phyloP scores from a whole-genome alignment of 2,888 invertebrate genomes.

The Oligia latruncula region DNA sequence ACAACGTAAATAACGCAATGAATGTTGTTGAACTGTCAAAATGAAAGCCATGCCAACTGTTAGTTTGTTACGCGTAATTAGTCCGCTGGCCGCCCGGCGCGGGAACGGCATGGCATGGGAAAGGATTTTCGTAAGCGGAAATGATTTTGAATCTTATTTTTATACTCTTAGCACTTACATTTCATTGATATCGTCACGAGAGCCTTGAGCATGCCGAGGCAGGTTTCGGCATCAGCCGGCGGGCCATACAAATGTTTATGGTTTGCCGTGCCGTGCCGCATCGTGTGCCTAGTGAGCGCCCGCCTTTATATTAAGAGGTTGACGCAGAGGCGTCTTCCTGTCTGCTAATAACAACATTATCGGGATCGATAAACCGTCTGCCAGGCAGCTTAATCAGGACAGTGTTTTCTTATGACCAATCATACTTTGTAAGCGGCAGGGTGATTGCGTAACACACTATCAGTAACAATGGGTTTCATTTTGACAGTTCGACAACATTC shows the following conservation, averaged over 20 bases:
- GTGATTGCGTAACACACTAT: too few species aligned
- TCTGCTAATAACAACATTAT: conserved; percentile 34
- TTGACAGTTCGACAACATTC: too few species aligned
- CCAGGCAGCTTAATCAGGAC: neutral
- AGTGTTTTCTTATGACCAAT: neutral
- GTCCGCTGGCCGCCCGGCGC: neutral
- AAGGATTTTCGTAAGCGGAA: neutral
- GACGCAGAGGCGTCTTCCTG: conserved; percentile 33
- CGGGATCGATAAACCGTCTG: conserved; percentile 20
- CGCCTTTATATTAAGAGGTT: neutral
- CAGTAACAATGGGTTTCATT: too few species aligned
- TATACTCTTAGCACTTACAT: neutral
- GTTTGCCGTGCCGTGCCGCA: neutral
- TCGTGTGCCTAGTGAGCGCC: neutral
- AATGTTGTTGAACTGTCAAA: neutral
- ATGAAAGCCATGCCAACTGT: neutral
- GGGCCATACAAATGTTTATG: neutral
- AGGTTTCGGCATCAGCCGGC: neutral
- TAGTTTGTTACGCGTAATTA: neutral
- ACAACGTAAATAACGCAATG: neutral
- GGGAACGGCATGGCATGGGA: neutral
- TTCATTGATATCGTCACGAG: neutral
- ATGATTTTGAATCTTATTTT: neutral
- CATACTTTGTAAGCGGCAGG: neutral
- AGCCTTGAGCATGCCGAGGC: neutral